A percentile compares a stretch with the other conserved stretches of the same genome.
Evolutionary conservation across 2,888 invertebrate species (phyloP).

Genomic region (Melanophora roralis): DNA sequence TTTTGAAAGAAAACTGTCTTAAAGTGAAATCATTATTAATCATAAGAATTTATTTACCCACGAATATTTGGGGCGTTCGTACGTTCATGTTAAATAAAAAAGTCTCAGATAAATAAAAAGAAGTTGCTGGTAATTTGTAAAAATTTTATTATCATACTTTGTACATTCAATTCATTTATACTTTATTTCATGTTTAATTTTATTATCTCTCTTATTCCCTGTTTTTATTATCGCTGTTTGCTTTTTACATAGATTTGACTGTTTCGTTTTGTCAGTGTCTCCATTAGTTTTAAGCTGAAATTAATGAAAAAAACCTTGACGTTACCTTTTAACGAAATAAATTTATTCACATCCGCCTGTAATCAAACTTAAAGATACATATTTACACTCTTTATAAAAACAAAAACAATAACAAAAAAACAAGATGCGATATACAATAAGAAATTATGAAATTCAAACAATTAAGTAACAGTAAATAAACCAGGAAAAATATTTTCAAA

Average conservation of each 20-base stretch:
- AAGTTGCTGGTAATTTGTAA: constrained; percentile 47
- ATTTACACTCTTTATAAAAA: too few species aligned
- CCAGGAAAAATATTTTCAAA: background rate
- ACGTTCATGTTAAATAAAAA: background rate
- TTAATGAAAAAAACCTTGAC: constrained; percentile 54
- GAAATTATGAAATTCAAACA: constrained; percentile 39
- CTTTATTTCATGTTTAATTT: constrained; percentile 29
- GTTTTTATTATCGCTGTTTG: constrained; percentile 1
- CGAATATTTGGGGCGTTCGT: constrained; percentile 48
- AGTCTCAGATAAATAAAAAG: background rate
- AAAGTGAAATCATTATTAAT: constrained; percentile 42
- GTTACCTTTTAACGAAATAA: constrained; percentile 25
- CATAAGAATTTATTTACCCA: constrained; percentile 38
- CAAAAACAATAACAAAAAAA: too few species aligned
- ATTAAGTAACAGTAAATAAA: constrained; percentile 42
- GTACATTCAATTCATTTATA: background rate
- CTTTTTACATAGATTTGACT: background rate
- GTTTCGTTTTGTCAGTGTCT: constrained; percentile 30
- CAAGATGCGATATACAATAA: background rate
- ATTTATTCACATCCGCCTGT: constrained; percentile 39
- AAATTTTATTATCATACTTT: constrained; percentile 1
- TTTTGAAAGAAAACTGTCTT: background rate
- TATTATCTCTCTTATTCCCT: constrained; percentile 24
- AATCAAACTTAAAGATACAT: background rate
- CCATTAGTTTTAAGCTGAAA: constrained; percentile 43